Conservation (phyloP, 2,113 vertebrate species). For the Riparia riparia region DNA sequence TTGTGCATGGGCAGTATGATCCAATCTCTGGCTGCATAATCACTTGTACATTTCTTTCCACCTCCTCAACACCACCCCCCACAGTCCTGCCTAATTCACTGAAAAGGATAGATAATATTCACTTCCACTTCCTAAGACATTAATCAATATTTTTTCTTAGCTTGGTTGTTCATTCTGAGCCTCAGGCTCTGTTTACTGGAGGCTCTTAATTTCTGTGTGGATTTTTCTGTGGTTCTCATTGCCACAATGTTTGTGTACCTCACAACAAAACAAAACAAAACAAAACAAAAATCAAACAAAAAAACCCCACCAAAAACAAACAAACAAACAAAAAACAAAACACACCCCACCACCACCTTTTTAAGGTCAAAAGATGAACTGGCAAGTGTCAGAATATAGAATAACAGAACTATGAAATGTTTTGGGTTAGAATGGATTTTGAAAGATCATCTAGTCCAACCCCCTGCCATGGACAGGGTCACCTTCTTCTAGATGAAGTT, state of each 20-base stretch:
- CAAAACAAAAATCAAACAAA: no score
- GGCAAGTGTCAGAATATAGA: not conserved
- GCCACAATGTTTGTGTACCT: not conserved
- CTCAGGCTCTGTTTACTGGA: not conserved
- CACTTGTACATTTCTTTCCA: not conserved
- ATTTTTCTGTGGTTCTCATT: not conserved
- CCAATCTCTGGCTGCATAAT: not conserved
- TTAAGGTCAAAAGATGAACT: not conserved
- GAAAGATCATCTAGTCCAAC: not conserved
- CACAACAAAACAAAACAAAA: no score
- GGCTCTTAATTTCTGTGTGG: not conserved
- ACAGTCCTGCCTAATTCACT: not conserved
- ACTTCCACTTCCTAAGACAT: not conserved
- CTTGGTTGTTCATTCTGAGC: not conserved
- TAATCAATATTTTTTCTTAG: not conserved
- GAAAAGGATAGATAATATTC: not conserved
- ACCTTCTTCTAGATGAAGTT: not conserved
- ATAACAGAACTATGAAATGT: not conserved
- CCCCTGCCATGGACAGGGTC: not conserved
- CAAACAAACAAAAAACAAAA: no score
- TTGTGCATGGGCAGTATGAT: not conserved
- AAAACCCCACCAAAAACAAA: no score
- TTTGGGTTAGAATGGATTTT: not conserved
- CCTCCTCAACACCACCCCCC: rapidly evolving
- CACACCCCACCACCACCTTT: no score